Base-by-base conservation (phyloP, 2,888 invertebrate species). In the Apotomis capreana region DNA sequence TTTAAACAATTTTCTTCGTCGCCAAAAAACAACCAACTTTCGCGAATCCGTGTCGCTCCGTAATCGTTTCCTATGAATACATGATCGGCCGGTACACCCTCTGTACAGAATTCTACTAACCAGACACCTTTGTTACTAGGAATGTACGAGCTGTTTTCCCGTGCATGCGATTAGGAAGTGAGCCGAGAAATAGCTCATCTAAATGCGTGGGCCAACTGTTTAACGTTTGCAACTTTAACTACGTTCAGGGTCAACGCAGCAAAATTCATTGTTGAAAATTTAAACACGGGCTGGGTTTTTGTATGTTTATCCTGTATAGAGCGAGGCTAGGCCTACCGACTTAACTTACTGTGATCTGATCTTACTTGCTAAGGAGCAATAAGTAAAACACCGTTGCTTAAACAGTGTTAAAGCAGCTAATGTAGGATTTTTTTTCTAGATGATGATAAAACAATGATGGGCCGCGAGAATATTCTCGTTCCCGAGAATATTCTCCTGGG, bases 171-270 rank as follows among this genome's bases (percentile, higher is more conserved):
- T 46, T 65, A 65, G 77, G 74, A 79, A 79, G 60, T 78, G 80
- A 75, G 77, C 84, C 86, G 87, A 82, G 81, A 87, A 89, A 89
- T 87, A 81, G 83, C 86, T 87, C 87, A 87, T 90, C 79, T 90
- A 88, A 89, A 91, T 90, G 88, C 89, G 84, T 77, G 84, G 86
- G 87, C 87, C 88, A 87, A 87, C 85, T 83, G 85, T 86, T 86
- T 86, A 83, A 86, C 85, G 85, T 87, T 85, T 84, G 82, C 83
- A 77, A 80, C 82, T 86, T 84, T 80, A 79, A 78, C 74, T 62
- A 70, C 74, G 15, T 60, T 60, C 60, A 60, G 68, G 68, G 68
- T 59, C 59, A 46, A 51, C 64, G 54, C 69, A 75, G 75, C 73
- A 64, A 55, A 64, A 26, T 64, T 55, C 8, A 2, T 26, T 26